Evolutionary conservation across 1,140 invertebrate species (phyloP).

Genomic region (Pentalonia nigronervosa): DNA sequence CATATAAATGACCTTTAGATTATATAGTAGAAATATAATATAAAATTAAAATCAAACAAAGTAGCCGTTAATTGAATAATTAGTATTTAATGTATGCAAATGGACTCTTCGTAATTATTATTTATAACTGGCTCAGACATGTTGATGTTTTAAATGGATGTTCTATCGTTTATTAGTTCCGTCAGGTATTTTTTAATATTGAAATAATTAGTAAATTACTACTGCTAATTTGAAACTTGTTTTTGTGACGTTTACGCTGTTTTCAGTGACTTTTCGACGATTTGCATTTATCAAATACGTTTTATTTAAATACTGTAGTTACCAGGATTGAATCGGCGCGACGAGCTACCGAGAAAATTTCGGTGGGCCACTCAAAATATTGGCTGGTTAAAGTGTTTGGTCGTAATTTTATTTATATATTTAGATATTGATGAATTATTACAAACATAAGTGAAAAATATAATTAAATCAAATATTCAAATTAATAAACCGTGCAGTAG

Average conservation of each 20-base stretch:
- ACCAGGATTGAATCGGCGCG: too few species aligned
- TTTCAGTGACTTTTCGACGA: neutral
- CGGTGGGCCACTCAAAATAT: too few species aligned
- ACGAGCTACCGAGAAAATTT: too few species aligned
- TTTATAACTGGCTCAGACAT: constrained; percentile 29
- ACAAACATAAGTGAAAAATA: too few species aligned
- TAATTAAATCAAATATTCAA: too few species aligned
- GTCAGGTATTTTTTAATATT: neutral
- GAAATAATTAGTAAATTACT: neutral
- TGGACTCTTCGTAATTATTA: constrained; percentile 26
- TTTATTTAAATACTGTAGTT: neutral
- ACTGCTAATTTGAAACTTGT: neutral
- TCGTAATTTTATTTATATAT: too few species aligned
- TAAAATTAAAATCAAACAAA: neutral
- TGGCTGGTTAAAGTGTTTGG: too few species aligned
- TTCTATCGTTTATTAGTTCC: neutral
- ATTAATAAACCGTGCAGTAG: too few species aligned
- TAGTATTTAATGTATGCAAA: constrained; percentile 52
- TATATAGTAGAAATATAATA: neutral
- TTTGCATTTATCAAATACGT: neutral
- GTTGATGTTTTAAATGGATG: constrained; percentile 46
- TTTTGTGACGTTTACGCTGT: neutral
- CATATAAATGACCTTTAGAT: neutral
- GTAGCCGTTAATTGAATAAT: constrained; percentile 17
- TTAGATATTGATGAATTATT: too few species aligned